Evolutionary conservation across 2,888 invertebrate genomes (phyloP).

Genomic region (Pandemis corylana): DNA sequence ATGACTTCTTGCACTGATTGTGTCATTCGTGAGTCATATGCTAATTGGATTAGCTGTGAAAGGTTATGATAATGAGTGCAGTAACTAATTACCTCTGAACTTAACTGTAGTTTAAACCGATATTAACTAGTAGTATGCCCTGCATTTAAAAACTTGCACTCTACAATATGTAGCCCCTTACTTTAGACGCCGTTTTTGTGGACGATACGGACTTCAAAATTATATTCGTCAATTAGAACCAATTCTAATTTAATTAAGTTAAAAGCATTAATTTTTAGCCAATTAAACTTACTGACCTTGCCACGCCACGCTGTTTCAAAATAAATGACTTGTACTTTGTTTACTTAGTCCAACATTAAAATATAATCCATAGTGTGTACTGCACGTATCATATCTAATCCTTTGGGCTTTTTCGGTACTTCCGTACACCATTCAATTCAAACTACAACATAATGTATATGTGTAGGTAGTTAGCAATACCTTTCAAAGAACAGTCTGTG

Average conservation of each 20-base stretch:
- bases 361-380: too few relatives aligned
- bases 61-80: slow-evolving; percentile 4
- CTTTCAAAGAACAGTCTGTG: neutral
- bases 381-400: too few relatives aligned
- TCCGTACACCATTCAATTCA: neutral
- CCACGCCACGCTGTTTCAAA: too few relatives aligned
- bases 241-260: too few relatives aligned
- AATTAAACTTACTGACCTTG: too few relatives aligned
- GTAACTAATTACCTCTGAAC: neutral
- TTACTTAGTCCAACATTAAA: neutral
- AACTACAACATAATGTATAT: neutral
- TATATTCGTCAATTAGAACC: too few relatives aligned
- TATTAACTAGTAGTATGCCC: neutral
- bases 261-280: neutral
- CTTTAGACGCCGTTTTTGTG: neutral
- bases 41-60: slow-evolving; percentile 11
- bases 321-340: neutral
- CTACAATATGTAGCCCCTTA: neutral
- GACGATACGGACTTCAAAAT: too few relatives aligned
- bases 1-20: slow-evolving; percentile 36
- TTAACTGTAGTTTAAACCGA: neutral
- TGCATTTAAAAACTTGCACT: neutral
- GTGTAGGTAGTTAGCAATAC: neutral
- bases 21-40: slow-evolving; percentile 37
- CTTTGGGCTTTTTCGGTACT: neutral